phyloP scores from a whole-genome alignment of 2,113 vertebrate genomes.

The Dasyprocta punctata region DNA sequence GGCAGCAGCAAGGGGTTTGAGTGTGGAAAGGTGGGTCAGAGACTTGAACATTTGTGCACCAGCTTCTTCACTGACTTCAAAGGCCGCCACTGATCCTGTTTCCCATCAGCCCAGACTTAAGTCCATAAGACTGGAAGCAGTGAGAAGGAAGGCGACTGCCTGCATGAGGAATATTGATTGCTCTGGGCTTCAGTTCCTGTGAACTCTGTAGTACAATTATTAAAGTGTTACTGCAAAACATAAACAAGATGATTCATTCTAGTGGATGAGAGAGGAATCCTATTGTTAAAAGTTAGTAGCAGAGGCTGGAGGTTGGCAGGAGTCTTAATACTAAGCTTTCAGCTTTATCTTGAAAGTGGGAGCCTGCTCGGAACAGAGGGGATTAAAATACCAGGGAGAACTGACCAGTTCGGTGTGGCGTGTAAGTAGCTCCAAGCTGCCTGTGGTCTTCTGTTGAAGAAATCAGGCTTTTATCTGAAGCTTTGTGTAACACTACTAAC shows the following conservation, averaged over 20 bases:
- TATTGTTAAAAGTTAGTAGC: neutral
- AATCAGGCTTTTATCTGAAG: neutral
- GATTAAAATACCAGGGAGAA: neutral
- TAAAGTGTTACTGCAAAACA: slow-evolving; percentile 31
- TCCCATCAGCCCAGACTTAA: neutral
- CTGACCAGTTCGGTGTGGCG: neutral
- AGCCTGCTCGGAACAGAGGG: neutral
- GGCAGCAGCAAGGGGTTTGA: neutral
- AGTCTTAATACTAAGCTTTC: neutral
- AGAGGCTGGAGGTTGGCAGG: neutral
- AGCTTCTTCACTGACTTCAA: neutral
- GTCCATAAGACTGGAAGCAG: neutral
- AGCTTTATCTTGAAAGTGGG: neutral
- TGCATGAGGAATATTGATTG: neutral
- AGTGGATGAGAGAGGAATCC: neutral
- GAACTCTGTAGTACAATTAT: neutral
- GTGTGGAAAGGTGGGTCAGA: neutral
- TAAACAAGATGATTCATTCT: slow-evolving; percentile 40
- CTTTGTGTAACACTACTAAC: neutral
- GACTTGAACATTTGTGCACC: neutral
- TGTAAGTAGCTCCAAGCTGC: neutral
- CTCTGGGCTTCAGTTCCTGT: neutral
- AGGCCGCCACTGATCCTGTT: neutral
- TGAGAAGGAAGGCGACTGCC: neutral
- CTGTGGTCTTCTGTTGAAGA: neutral